Evolutionary conservation across 2,888 invertebrate genomes (phyloP).

Genomic region (Gisinianus flammeolus): DNA sequence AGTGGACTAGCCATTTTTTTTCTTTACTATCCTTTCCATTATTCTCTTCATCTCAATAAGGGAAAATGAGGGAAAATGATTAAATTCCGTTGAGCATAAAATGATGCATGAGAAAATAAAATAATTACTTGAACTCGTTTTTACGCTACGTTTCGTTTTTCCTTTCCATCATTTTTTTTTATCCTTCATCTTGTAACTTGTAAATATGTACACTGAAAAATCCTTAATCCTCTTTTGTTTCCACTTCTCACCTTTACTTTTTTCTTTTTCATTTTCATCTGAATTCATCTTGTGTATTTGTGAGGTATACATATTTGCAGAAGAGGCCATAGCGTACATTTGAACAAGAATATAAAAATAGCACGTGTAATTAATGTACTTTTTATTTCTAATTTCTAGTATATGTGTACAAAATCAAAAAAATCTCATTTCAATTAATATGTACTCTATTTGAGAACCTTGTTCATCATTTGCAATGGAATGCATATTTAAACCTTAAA

Average conservation of each 20-base stretch:
- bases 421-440: too few species aligned
- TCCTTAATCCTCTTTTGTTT: neutral
- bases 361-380: too few species aligned
- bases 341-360: too few species aligned
- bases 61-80: slow-evolving; percentile 3
- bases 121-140: slow-evolving; percentile 18
- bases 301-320: too few species aligned
- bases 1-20: neutral
- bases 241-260: neutral
- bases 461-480: too few species aligned
- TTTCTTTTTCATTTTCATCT: neutral
- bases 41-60: neutral
- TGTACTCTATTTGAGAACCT: too few species aligned
- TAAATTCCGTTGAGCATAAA: slow-evolving; percentile 21
- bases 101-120: slow-evolving; percentile 22
- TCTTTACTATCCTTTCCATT: neutral
- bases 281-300: neutral
- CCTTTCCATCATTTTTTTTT: neutral
- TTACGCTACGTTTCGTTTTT: slow-evolving; percentile 8
- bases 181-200: neutral
- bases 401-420: too few species aligned
- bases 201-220: neutral
- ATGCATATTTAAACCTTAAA: too few species aligned
- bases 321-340: too few species aligned
- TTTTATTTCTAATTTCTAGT: too few species aligned